Base-by-base conservation (phyloP, 2,797 vertebrate species). In the Mormyrus proboscirostris region DNA sequence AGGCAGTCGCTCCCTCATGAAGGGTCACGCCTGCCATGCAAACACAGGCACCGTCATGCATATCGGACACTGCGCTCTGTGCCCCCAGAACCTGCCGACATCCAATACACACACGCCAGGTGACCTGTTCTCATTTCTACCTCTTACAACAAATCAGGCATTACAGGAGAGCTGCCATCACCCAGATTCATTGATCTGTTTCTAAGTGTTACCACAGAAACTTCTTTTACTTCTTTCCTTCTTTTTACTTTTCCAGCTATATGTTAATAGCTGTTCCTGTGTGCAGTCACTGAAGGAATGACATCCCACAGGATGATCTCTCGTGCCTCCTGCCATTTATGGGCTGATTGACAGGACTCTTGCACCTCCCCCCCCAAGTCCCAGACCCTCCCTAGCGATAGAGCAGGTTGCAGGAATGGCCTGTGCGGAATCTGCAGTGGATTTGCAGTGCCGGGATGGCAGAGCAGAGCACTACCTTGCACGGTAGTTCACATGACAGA, bases 1-100 rank as follows among this genome's bases (percentile, higher is more conserved):
- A 86, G 86, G 41, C 88, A 89, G 90, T 90, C 90, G 59, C 86
- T 51, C 62, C 62, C n/a, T 33, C 14, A 2, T 19, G 19, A n/a
- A 79, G 38, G 38, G 73, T 44, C 19, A 79, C 33, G 19, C 33
- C 73, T 41, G 16, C 38, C 73, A 79, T 41, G 41, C 73, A 79
- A 41, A 79, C 73, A 44, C 73, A 79, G 5, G 25, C 65, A 47
- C 73, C 6, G 38, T 79, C 38, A 79, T 79, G 38, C 73, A 38
- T 76, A 19, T 41, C 2, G 6, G 38, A 76, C 69, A 0, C 69
- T 41, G 69, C 14, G 0, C 6, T 76, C 33, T 76, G 69, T 41
- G 69, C 16, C 69, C 2, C 33, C 69, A 9, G 29, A 73, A 16
- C 38, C 73, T 44, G 73, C 38, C 6, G 33, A 16, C 73, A 0